Evolutionary conservation across 1,140 invertebrate genomes (phyloP).

Genomic region (Papilio dardanus): DNA sequence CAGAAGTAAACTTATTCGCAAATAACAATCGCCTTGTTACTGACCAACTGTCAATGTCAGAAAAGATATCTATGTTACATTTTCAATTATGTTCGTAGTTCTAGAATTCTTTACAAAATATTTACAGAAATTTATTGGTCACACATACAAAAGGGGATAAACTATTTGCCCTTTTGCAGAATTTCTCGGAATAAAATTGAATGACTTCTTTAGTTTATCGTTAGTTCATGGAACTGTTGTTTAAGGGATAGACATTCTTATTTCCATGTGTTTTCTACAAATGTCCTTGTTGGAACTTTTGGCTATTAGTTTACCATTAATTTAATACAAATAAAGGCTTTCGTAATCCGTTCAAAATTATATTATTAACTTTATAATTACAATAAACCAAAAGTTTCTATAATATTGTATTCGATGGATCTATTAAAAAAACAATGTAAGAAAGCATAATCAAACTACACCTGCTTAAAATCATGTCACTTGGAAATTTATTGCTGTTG

Average conservation of each 20-base stretch:
- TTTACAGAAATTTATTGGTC: background rate
- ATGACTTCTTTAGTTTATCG: background rate
- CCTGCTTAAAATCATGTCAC: background rate
- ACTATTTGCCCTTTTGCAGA: background rate
- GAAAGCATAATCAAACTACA: background rate
- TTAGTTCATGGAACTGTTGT: background rate
- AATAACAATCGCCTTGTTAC: slow-evolving; percentile 15
- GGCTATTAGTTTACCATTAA: background rate
- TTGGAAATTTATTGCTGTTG: background rate
- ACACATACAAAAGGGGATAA: background rate
- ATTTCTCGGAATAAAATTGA: background rate
- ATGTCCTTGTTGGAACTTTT: background rate
- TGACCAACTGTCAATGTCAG: background rate
- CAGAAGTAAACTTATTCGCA: slow-evolving; percentile 2
- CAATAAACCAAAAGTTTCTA: background rate
- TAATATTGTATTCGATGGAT: too few relatives aligned
- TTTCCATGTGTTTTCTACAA: background rate
- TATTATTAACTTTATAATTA: too few relatives aligned
- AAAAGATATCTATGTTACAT: background rate
- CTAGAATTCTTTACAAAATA: background rate
- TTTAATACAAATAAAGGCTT: too few relatives aligned
- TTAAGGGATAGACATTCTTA: background rate
- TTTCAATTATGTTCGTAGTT: background rate
- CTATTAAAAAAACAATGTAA: background rate
- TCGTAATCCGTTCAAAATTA: too few relatives aligned